Evolutionary conservation across 2,888 invertebrate species (phyloP), one percentile per base, ranked within the genome.

Genomic region (Linyphia triangularis): DNA sequence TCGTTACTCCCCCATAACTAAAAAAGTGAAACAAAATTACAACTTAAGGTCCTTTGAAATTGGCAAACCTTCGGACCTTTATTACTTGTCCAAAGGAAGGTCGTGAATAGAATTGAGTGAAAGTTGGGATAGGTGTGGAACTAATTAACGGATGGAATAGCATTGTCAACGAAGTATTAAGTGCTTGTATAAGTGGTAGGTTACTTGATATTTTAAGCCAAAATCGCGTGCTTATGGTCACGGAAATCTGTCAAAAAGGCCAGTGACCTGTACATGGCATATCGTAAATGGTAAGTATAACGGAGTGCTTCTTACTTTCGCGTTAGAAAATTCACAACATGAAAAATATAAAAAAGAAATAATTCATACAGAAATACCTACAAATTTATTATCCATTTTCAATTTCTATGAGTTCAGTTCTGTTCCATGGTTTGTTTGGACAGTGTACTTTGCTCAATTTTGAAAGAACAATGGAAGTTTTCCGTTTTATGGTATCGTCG

Each of bases 211-310:
- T 59, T 77, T 78, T 84, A 73, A 86, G 73, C 19, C 67, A 22
- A 81, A 65, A 65, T 86, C 26, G 86, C 86, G 86, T 86, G 86
- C 33, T 51, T 13, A 26, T 19, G 40, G 73, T 81, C 86, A 86
- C 86, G 86, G 81, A 86, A 81, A 65, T 72, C 37, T 40, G 40
- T 30, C 16, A 13, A 81, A 22, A 81, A 79, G 86, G 86, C 72
- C 79, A 86, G 19, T 86, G 86, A 86, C 86, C 86, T 57, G 61
- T 59, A 59, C 77, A 51, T 30, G 70, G 22, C 57, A 57, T 70
- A 70, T 70, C 81, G 57, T 81, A 81, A 81, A 81, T 37, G 40
- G 16, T 33, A 37, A 51, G 69, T 65, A 70, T 81, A 81, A 77
- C 37, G 33, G 61, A n/a, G 63, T 73, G 59, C 73, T 59, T 73